These are phyloP conservation scores for Varecia variegata DNA, from an alignment of 2,797 vertebrate genomes.

Conservation along the genomic window DNA sequence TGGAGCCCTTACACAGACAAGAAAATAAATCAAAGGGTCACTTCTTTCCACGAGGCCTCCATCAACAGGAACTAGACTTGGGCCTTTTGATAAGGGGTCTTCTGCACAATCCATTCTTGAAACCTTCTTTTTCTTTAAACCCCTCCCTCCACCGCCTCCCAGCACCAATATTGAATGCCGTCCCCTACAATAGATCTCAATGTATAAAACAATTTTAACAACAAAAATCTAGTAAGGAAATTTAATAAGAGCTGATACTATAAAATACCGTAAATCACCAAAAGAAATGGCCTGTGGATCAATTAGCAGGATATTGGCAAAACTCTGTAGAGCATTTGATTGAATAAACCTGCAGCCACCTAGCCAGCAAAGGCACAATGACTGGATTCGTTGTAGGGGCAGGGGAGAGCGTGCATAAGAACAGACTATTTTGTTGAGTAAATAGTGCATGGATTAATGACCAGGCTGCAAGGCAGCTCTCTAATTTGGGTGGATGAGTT, in stretches of 20 bases:
- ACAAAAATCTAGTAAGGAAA: conserved; percentile 31
- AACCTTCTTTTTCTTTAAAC: not conserved
- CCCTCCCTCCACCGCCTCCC: not conserved
- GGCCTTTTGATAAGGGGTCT: not conserved
- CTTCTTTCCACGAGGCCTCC: not conserved
- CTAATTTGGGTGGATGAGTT: not conserved
- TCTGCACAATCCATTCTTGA: not conserved
- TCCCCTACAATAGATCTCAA: not conserved
- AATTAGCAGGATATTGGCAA: conserved; percentile 25
- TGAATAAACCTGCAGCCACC: not conserved
- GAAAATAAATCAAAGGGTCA: conserved; percentile 13
- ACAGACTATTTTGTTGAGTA: not conserved
- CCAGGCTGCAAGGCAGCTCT: not conserved
- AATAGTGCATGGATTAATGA: not conserved
- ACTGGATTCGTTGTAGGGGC: not conserved
- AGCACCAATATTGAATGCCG: not conserved
- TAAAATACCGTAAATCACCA: not conserved
- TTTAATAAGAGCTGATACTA: not conserved
- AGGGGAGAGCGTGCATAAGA: too few species aligned
- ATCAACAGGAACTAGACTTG: not conserved
- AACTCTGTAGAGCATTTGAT: not conserved
- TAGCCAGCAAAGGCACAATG: not conserved
- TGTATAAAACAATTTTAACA: not conserved
- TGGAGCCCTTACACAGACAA: not conserved
- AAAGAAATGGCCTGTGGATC: not conserved